A percentile compares a stretch with the other conserved stretches of the same genome.
Evolutionary conservation across 2,113 vertebrate species (phyloP).

Genomic region (Meles meles): DNA sequence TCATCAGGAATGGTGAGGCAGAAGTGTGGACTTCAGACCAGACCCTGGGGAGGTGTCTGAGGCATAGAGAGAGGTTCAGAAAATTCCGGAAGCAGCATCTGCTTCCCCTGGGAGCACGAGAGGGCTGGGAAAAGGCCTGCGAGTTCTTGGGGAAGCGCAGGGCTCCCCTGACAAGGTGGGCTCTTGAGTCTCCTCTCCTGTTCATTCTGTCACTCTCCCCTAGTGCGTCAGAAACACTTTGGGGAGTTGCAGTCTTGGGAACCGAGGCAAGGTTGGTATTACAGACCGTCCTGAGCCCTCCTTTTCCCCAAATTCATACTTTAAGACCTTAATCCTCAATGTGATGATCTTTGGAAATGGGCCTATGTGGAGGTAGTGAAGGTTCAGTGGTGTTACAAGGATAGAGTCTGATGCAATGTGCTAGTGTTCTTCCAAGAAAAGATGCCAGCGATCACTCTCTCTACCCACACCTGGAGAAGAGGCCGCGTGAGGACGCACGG

Average conservation of each 20-base stretch:
- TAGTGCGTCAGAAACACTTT: not conserved
- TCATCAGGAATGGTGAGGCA: not conserved
- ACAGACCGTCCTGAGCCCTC: fast-evolving
- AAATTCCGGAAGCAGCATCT: not conserved
- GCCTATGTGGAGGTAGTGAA: not conserved
- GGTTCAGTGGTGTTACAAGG: not conserved
- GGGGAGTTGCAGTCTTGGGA: not conserved
- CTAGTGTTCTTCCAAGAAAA: not conserved
- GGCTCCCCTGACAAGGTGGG: not conserved
- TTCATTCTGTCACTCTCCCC: not conserved
- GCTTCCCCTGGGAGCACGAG: not conserved
- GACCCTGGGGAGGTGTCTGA: not conserved
- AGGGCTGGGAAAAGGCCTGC: too few relatives aligned
- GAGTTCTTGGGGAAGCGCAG: not conserved
- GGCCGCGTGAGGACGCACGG: not conserved
- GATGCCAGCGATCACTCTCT: not conserved
- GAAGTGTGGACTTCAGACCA: not conserved
- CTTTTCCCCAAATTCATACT: not conserved
- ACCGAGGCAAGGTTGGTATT: not conserved
- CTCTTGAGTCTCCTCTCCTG: not conserved
- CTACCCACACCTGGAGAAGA: not conserved
- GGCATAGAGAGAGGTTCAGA: not conserved
- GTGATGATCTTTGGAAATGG: not conserved
- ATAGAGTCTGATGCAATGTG: not conserved
- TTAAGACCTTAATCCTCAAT: not conserved